phyloP scores from a whole-genome alignment of 2,113 vertebrate species.

The Tiliqua scincoides region DNA sequence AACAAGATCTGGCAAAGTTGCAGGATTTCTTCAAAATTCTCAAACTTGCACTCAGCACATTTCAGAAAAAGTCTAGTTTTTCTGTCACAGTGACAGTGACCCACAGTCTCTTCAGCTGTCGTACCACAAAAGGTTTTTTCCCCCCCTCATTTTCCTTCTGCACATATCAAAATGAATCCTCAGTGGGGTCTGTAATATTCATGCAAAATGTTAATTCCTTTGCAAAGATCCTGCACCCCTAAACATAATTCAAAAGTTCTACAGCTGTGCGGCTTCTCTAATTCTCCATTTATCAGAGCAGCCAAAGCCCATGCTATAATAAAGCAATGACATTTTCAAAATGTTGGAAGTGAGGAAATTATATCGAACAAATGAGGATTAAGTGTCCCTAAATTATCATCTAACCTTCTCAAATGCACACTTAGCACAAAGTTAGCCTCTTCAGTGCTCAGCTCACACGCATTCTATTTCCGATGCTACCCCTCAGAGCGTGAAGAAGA shows the following conservation, averaged over 20 bases:
- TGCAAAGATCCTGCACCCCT: constrained; percentile 33
- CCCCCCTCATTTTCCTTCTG: not conserved
- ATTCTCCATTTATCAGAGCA: constrained; percentile 36
- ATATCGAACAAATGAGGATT: constrained; percentile 24
- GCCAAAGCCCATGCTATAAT: constrained; percentile 32
- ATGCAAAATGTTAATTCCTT: constrained; percentile 49
- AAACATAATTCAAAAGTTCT: constrained; percentile 59
- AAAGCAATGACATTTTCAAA: constrained; percentile 34
- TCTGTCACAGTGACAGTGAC: not conserved
- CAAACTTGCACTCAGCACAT: not conserved
- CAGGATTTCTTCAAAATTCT: not conserved
- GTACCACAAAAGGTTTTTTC: not conserved
- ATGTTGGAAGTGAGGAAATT: constrained; percentile 35
- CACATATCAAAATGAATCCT: constrained; percentile 47
- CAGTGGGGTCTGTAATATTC: constrained; percentile 44
- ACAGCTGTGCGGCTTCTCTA: constrained; percentile 21
- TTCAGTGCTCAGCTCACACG: not conserved
- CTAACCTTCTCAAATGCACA: constrained; percentile 28
- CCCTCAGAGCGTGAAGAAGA: not conserved
- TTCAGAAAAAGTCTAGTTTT: not conserved
- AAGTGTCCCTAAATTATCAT: not conserved
- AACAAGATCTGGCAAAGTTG: not conserved
- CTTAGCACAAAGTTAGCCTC: not conserved
- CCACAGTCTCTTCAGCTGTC: not conserved
- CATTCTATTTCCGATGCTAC: not conserved